Evolutionary conservation across 2,888 invertebrate species (phyloP), one percentile per base, ranked within the genome.

Genomic region (Cheilosia vernalis): DNA sequence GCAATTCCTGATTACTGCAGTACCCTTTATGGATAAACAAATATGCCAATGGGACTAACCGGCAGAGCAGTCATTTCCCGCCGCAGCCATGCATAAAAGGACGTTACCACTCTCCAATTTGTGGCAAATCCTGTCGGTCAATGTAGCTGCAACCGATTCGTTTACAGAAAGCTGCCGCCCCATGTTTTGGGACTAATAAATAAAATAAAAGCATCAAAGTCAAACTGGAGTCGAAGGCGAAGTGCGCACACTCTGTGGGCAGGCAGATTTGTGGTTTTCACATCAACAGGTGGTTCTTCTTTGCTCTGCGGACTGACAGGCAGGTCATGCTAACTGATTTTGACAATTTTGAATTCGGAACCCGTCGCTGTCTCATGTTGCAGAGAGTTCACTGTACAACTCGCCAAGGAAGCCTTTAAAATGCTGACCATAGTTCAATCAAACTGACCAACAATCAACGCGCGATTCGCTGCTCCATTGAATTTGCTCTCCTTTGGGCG

Each of bases 221-320:
- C 27, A 1, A 27, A 6, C 27, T 27, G 27, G 27, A 27, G 6
- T 27, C 21, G 17, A 5, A 19, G 60, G 4, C 21, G n/a, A 10
- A 21, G 24, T 40, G 19, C n/a, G 37, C 7, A 42, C 6, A 33
- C 21, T 33, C 17, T 19, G 10, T 5, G 67, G 7, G 30, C 44
- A 44, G n/a, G 56, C 47, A 69, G 56, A 30, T 55, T 69, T 69
- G 69, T 24, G 69, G 69, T 69, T 56, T 67, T n/a, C 7, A 30
- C 47, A 19, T 30, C 44, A 44, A 56, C 44, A 69, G 56, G 44
- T 69, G 69, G 21, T 21, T 21, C 37, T 15, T 49, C 37, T 51
- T 51, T 40, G 64, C 7, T n/a, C 51, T 24, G 15, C 27, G n/a
- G n/a, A 1, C 27, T 40, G 19, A 44, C 19, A 15, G 49, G 6